These are phyloP conservation scores for Blastobasis adustella DNA, from an alignment of 2,888 invertebrate genomes.

Conservation along the genomic window DNA sequence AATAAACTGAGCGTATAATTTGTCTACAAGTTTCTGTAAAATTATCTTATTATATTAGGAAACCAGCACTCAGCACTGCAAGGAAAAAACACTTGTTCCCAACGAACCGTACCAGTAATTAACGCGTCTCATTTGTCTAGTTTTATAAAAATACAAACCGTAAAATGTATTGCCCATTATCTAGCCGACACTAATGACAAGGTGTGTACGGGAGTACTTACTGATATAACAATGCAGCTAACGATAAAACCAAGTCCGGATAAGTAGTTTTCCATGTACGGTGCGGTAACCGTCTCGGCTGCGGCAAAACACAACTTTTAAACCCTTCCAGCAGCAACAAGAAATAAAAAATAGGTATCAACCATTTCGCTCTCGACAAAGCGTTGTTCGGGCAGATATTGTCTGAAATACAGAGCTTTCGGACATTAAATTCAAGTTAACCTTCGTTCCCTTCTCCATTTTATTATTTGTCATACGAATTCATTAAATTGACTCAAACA, in stretches of 20 bases:
- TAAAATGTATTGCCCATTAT: conserved; percentile 25
- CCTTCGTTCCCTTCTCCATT: too few relatives aligned
- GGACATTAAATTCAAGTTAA: too few relatives aligned
- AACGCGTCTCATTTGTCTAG: conserved; percentile 12
- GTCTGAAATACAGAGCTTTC: too few relatives aligned
- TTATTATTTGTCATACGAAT: too few relatives aligned
- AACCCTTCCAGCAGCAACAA: conserved; percentile 2
- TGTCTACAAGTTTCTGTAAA: too few relatives aligned
- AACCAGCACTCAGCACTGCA: too few relatives aligned
- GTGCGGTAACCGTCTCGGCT: conserved; percentile 38
- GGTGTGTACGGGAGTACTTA: conserved; percentile 37
- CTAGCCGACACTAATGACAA: conserved; percentile 38
- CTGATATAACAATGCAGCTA: conserved; percentile 55
- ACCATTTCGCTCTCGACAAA: too few relatives aligned
- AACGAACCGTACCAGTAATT: conserved; percentile 7
- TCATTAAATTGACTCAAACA: too few relatives aligned
- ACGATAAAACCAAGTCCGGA: conserved; percentile 63
- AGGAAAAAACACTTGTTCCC: neutral
- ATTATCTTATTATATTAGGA: too few relatives aligned
- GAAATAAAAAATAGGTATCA: neutral
- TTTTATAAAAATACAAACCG: conserved; percentile 5
- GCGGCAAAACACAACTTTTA: conserved; percentile 18
- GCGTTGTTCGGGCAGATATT: neutral
- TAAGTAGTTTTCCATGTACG: conserved; percentile 71
- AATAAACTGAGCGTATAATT: too few relatives aligned